Evolutionary conservation across 1,140 invertebrate genomes (phyloP).

Genomic region (Acromyrmex echinatior): DNA sequence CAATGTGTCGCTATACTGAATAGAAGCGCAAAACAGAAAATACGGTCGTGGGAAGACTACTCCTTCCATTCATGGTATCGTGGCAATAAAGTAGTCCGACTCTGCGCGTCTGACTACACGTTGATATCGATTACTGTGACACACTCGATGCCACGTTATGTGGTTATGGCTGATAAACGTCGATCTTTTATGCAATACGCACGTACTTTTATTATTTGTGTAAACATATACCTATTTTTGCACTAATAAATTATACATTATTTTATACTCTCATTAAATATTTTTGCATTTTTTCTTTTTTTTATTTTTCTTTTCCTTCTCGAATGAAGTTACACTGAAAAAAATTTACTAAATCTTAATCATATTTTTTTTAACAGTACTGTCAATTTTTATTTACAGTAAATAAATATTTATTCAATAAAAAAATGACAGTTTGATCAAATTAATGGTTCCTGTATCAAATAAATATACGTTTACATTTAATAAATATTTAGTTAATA

Average conservation of each 20-base stretch:
- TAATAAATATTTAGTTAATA: too few species aligned
- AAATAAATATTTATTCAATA: too few species aligned
- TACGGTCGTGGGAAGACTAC: slow-evolving; percentile 45
- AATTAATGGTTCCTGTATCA: too few species aligned
- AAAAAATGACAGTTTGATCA: too few species aligned
- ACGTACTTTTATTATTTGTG: background rate
- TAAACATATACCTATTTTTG: background rate
- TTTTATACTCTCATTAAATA: background rate
- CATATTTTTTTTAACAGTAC: too few species aligned
- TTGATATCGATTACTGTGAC: slow-evolving; percentile 73
- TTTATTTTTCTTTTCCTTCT: background rate
- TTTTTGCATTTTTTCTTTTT: background rate
- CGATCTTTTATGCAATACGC: slow-evolving; percentile 51
- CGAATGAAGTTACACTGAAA: background rate
- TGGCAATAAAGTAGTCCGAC: slow-evolving; percentile 64
- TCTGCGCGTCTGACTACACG: slow-evolving; percentile 70
- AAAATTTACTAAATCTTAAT: too few species aligned
- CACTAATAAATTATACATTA: background rate
- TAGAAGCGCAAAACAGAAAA: background rate
- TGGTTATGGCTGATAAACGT: slow-evolving; percentile 27
- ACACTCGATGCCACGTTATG: slow-evolving; percentile 52
- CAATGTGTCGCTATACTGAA: too few species aligned
- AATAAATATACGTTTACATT: too few species aligned
- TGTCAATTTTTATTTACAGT: too few species aligned
- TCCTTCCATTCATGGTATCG: slow-evolving; percentile 63